Conservation (phyloP, 2,888 invertebrate species). For the Macropis europaea region DNA sequence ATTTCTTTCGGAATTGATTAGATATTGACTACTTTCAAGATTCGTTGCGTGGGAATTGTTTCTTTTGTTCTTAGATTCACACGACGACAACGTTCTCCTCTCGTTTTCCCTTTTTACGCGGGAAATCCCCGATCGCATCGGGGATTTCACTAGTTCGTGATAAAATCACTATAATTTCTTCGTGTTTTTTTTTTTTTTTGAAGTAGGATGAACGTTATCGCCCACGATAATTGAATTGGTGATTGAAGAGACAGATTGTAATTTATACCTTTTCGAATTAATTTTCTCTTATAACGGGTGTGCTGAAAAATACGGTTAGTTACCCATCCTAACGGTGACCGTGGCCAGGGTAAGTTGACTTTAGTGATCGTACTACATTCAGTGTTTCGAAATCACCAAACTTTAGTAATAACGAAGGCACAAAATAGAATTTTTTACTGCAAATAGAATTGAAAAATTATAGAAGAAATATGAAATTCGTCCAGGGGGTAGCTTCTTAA, state of each 20-base stretch:
- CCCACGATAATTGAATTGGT: constrained; percentile 29
- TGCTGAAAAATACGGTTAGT: too few species aligned
- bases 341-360: too few species aligned
- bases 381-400: too few species aligned
- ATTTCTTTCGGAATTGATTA: constrained; percentile 66
- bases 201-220: constrained; percentile 33
- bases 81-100: constrained; percentile 16
- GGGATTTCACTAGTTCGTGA: neutral
- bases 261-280: too few species aligned
- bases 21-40: constrained; percentile 75
- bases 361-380: too few species aligned
- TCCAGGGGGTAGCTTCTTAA: too few species aligned
- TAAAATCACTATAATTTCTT: constrained; percentile 28
- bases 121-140: constrained; percentile 3
- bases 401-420: too few species aligned
- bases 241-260: constrained; percentile 8
- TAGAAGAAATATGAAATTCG: too few species aligned
- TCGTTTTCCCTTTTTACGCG: neutral
- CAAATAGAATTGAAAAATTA: too few species aligned
- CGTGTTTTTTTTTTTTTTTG: neutral
- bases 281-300: neutral
- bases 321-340: too few species aligned
- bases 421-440: too few species aligned
- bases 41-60: constrained; percentile 71
- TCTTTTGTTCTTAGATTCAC: neutral